Evolutionary conservation across 2,888 invertebrate species (phyloP), one percentile per base, ranked within the genome.

Genomic region (Mallateleia sp.): DNA sequence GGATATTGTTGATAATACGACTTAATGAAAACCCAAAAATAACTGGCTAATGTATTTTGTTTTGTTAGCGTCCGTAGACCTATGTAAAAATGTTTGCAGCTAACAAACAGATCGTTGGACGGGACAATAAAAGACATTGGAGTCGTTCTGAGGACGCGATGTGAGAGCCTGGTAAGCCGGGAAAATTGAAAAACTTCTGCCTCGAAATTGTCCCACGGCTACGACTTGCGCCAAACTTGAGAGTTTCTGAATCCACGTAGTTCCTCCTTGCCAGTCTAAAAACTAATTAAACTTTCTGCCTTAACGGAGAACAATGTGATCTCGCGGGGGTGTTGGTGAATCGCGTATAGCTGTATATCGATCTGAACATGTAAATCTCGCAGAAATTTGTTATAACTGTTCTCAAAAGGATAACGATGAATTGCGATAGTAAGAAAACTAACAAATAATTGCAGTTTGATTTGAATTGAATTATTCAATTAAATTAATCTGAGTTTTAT

Each of bases 131-230:
- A 88, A 91, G 79, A 77, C 78, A 58, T 89, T 86, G 82, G 62
- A 69, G 52, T 88, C 86, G 85, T 89, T 81, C 84, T 56, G 81
- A 79, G 58, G 87, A 84, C 71, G 89, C 86, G 82, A 69, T 52
- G 72, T 85, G 75, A 83, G 88, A 92, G 90, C 89, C 82, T 50
- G 45, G 87, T 88, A 92, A 91, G 90, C 90, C 88, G 89, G 89
- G 93, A 92, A 95, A 95, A 95, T 95, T 95, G 95, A 95, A 95
- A 95, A 95, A 95, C 94, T 95, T 95, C 92, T 88, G 75, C 81
- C 88, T 88, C 91, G 93, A 94, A 94, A 95, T 94, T 94, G 94
- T 94, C 92, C 90, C 91, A 89, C 90, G 90, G 88, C 91, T 92
- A 88, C 88, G 88, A 92, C 92, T 93, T 90, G 87, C 89, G 81